Evolutionary conservation across 2,888 invertebrate species (phyloP).

Genomic region (Pelosia muscerda): DNA sequence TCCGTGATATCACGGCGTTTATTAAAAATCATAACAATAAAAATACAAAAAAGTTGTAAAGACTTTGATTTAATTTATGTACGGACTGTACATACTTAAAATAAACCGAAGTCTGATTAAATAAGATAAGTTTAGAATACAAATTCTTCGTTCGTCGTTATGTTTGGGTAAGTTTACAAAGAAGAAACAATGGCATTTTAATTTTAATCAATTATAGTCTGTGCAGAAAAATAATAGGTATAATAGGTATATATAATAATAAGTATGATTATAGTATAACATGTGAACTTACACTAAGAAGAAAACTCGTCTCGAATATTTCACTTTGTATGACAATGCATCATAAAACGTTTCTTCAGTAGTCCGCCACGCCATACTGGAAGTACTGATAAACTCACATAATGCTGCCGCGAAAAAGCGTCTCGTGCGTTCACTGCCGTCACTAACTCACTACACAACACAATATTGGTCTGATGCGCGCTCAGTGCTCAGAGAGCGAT

Average conservation of each 20-base stretch:
- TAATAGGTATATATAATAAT: too few relatives aligned
- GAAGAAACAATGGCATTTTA: neutral
- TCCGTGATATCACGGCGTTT: neutral
- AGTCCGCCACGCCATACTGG: slow-evolving; percentile 45
- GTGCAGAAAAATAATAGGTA: neutral
- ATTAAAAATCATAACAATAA: neutral
- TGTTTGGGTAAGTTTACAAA: too few relatives aligned
- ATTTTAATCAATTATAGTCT: too few relatives aligned
- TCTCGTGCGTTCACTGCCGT: slow-evolving; percentile 26
- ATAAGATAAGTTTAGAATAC: too few relatives aligned
- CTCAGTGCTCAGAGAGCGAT: slow-evolving; percentile 28
- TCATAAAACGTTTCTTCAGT: slow-evolving; percentile 49
- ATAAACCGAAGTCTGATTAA: neutral
- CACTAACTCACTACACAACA: slow-evolving; percentile 30
- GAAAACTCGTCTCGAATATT: slow-evolving; percentile 50
- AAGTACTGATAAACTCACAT: slow-evolving; percentile 28
- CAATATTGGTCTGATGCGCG: slow-evolving; percentile 20
- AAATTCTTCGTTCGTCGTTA: too few relatives aligned
- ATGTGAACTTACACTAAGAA: slow-evolving; percentile 47
- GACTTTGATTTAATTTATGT: neutral
- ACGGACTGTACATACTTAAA: fast-evolving
- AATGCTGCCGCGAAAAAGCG: slow-evolving; percentile 23
- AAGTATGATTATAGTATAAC: neutral
- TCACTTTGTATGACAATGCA: slow-evolving; percentile 51
- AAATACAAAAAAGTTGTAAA: too few relatives aligned